Conservation (phyloP, 2,888 invertebrate species). For the Andrena chrysosceles region DNA sequence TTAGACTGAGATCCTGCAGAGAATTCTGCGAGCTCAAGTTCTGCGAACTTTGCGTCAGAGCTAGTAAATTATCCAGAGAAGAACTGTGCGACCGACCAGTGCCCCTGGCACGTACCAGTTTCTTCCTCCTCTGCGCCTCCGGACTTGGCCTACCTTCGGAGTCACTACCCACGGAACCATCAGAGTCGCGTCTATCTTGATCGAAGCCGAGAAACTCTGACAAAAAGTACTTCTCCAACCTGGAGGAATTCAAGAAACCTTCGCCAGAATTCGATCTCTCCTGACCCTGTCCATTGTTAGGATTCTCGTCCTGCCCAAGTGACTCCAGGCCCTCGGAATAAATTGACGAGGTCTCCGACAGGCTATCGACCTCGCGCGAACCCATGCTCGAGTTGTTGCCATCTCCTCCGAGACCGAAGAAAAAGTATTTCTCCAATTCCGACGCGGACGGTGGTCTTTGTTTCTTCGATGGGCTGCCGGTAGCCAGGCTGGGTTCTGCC, state of each 20-base stretch:
- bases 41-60: slow-evolving; percentile 83
- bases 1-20: slow-evolving; percentile 80
- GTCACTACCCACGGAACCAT: slow-evolving; percentile 96
- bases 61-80: slow-evolving; percentile 91
- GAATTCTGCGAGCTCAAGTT: slow-evolving; percentile 82
- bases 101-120: slow-evolving; percentile 92
- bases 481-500: slow-evolving; percentile 87
- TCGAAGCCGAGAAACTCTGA: slow-evolving; percentile 94
- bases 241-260: slow-evolving; percentile 88
- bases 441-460: slow-evolving; percentile 91
- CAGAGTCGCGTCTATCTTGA: slow-evolving; percentile 91
- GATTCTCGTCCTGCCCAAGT: slow-evolving; percentile 87
- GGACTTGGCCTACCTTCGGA: slow-evolving; percentile 96
- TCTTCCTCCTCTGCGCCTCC: slow-evolving; percentile 91
- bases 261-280: slow-evolving; percentile 89
- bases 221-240: slow-evolving; percentile 95
- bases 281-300: slow-evolving; percentile 83
- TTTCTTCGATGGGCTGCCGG: slow-evolving; percentile 85
- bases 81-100: slow-evolving; percentile 94
- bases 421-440: slow-evolving; percentile 96
- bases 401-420: slow-evolving; percentile 93
- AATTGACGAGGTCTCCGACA: slow-evolving; percentile 94
- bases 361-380: slow-evolving; percentile 84
- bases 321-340: slow-evolving; percentile 94
- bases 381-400: slow-evolving; percentile 87